Percentiles rank a stretch among this genome's conserved stretches.
phyloP scores from a whole-genome alignment of 2,888 invertebrate species.

The Cordilura impudica region DNA sequence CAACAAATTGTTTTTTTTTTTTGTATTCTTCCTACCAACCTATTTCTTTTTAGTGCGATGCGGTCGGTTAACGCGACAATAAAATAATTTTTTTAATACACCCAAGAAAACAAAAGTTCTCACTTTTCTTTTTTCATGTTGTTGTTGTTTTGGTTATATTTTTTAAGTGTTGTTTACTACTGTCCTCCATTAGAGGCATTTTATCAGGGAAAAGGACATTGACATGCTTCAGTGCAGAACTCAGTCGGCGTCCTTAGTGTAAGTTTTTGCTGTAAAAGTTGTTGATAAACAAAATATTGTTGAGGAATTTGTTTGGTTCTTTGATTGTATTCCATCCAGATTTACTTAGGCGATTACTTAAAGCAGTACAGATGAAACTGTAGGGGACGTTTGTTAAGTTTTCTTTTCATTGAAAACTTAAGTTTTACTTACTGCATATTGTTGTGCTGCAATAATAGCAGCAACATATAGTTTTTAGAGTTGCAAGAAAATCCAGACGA shows the following conservation, averaged over 20 bases:
- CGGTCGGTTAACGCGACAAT: conserved; percentile 77
- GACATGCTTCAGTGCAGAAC: conserved; percentile 45
- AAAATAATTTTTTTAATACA: conserved; percentile 67
- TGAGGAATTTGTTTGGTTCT: background rate
- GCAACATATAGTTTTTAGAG: no score
- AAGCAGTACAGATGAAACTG: no score
- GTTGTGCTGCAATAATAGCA: no score
- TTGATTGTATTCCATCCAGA: no score
- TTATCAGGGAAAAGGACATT: conserved; percentile 55
- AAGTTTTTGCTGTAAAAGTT: background rate
- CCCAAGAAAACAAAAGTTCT: conserved; percentile 28
- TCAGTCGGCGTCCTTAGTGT: background rate
- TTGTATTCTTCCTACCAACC: background rate
- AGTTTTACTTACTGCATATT: no score
- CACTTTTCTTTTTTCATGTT: background rate
- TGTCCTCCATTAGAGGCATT: conserved; percentile 58
- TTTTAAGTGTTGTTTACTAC: conserved; percentile 54
- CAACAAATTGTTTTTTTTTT: conserved; percentile 15
- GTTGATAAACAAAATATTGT: conserved; percentile 37
- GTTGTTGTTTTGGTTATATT: conserved; percentile 17
- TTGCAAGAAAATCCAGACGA: no score
- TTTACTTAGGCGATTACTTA: no score
- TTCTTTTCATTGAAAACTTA: no score
- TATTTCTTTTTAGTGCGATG: conserved; percentile 68
- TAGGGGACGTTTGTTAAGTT: no score